Percentiles rank a stretch among this genome's conserved stretches.
phyloP scores from a whole-genome alignment of 2,113 vertebrate genomes.

The Phrynocephalus versicolor region DNA sequence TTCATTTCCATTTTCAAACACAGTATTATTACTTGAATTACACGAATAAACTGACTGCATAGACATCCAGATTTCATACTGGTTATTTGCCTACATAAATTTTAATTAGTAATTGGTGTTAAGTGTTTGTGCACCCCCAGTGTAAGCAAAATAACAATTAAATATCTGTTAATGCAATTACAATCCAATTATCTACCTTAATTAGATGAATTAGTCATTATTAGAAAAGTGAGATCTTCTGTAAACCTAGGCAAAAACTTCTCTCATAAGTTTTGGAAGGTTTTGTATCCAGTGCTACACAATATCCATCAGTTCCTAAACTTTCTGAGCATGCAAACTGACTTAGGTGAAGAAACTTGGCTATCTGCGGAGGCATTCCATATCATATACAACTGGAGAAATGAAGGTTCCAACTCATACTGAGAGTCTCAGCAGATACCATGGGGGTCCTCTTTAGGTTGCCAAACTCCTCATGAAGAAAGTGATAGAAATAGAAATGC shows the following conservation, averaged over 20 bases:
- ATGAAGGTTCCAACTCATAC: not conserved
- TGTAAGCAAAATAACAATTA: conserved; percentile 49
- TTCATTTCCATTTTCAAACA: conserved; percentile 45
- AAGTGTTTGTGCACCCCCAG: conserved; percentile 46
- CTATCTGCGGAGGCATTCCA: too few relatives aligned
- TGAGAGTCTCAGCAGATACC: not conserved
- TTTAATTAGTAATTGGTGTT: conserved; percentile 51
- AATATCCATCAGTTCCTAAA: too few relatives aligned
- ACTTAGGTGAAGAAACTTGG: too few relatives aligned
- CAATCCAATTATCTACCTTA: conserved; percentile 45
- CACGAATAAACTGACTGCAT: conserved; percentile 43
- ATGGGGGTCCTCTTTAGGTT: not conserved
- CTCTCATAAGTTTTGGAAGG: conserved; percentile 19
- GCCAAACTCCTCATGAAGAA: not conserved
- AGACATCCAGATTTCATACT: conserved; percentile 38
- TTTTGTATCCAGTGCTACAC: conserved; percentile 29
- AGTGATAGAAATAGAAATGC: not conserved
- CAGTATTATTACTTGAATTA: conserved; percentile 17
- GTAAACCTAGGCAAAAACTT: conserved; percentile 45
- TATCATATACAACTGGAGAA: too few relatives aligned
- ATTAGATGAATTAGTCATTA: conserved; percentile 49
- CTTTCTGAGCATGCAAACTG: not conserved
- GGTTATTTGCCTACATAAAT: conserved; percentile 43
- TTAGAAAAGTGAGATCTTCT: conserved; percentile 50
- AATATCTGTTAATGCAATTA: conserved; percentile 59